Evolutionary conservation across 2,888 invertebrate species (phyloP).

Genomic region (Brachyopa scutellaris): DNA sequence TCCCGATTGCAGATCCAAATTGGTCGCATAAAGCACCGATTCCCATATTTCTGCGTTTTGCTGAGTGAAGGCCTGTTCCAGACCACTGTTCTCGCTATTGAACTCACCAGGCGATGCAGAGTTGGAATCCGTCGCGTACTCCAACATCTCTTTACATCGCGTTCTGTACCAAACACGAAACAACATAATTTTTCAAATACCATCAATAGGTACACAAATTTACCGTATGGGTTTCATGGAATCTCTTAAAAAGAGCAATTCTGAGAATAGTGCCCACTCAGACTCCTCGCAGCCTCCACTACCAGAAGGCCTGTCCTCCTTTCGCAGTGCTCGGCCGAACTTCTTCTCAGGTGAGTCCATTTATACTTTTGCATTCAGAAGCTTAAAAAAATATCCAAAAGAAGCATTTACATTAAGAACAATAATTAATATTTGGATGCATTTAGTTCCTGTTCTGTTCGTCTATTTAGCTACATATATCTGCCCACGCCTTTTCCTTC

Average conservation of each 20-base stretch:
- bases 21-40: not conserved
- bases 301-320: too few relatives aligned
- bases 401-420: too few relatives aligned
- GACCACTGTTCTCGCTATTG: not conserved
- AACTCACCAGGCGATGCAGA: not conserved
- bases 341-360: too few relatives aligned
- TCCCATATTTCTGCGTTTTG: too few relatives aligned
- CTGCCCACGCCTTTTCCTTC: too few relatives aligned
- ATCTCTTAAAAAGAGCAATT: too few relatives aligned
- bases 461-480: not conserved
- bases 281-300: not conserved
- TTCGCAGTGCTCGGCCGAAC: not conserved
- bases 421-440: too few relatives aligned
- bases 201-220: not conserved
- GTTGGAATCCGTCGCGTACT: not conserved
- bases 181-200: not conserved
- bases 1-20: too few relatives aligned
- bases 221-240: too few relatives aligned
- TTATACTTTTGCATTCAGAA: not conserved
- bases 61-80: not conserved
- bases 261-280: too few relatives aligned
- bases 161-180: not conserved
- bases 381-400: not conserved
- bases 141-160: too few relatives aligned
- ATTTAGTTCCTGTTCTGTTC: conserved; percentile 1